Evolutionary conservation across 1,140 invertebrate species (phyloP), one percentile per base, ranked within the genome.

Genomic region (Ptiloglossa arizonensis): DNA sequence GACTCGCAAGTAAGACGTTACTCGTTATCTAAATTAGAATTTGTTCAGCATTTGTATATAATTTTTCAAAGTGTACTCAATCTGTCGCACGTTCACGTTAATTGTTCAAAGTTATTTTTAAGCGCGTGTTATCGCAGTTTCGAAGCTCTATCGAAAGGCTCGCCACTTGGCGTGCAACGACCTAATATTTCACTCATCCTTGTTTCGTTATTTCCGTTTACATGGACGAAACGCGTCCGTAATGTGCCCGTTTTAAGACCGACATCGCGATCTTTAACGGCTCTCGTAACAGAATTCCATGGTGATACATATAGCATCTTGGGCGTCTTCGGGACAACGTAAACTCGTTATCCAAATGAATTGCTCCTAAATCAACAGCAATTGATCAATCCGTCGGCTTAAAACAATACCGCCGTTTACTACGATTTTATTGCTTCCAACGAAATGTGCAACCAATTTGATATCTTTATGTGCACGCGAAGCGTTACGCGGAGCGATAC

Each of bases 341-440:
- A 59, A 44, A 29, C 54, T 59, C 38, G 68, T 48, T 59, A 46
- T n/a, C 19, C 38, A 70, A 59, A 70, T 70, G 52, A 59, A 46
- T 46, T 44, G 68, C 11, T 11, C 11, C 19, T 62, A 24, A 70
- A 60, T 72, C 29, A 60, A 59, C 41, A 35, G 8, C 27, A 41
- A 71, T 71, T 71, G 60, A 71, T 70, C 68, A 70, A 70, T 71
- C n/a, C 19, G 41, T 11, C 6, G 22, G 9, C 4, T 27, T 44
- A 48, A 62, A 62, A 62, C 69, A 72, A 62, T 27, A 48, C n/a
- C 1, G 5, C 27, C 56, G n/a, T 72, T 72, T 50, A 50, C 29
- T 27, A 29, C 32, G 41, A 32, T 72, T 72, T 72, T 62, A 72
- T 73, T 35, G 48, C 38, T 64, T 3, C 50, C 17, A 4, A 38